Conservation (phyloP, 2,888 invertebrate genomes). For the Tanaodytes sp. region DNA sequence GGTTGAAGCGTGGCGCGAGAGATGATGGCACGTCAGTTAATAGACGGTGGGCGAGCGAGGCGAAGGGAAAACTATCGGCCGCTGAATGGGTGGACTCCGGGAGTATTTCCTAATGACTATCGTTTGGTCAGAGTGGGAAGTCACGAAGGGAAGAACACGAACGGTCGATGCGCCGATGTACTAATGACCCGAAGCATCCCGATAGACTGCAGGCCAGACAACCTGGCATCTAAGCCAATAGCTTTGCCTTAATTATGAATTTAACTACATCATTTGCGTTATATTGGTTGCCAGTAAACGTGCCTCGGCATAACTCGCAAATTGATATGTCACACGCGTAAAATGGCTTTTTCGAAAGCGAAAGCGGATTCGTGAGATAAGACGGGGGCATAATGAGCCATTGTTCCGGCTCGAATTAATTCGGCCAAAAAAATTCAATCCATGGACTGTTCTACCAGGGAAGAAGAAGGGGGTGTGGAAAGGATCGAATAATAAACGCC, state of each 20-base stretch:
- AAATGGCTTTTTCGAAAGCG: no score
- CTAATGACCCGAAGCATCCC: conserved; percentile 71
- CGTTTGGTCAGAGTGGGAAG: conserved; percentile 55
- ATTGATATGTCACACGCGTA: conserved; percentile 30
- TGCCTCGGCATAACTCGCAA: conserved; percentile 32
- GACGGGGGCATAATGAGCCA: conserved; percentile 13
- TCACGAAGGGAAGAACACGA: conserved; percentile 42
- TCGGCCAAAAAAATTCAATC: not conserved
- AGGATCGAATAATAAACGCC: conserved; percentile 10
- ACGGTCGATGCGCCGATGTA: conserved; percentile 69
- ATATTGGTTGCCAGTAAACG: no score
- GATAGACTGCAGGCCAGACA: conserved; percentile 71
- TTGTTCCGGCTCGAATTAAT: conserved; percentile 14
- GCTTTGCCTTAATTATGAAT: conserved; percentile 71
- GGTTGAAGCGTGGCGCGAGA: conserved; percentile 27
- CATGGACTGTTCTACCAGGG: no score
- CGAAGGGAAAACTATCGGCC: conserved; percentile 22
- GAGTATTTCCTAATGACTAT: conserved; percentile 70
- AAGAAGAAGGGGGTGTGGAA: not conserved
- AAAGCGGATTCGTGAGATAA: conserved; percentile 15
- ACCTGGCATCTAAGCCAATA: conserved; percentile 67
- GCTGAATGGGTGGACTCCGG: conserved; percentile 66
- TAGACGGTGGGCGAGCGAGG: conserved; percentile 4
- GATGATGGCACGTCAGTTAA: conserved; percentile 18
- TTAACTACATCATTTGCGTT: conserved; percentile 62